Evolutionary conservation across 2,888 invertebrate genomes (phyloP).

Genomic region (Baronia brevicornis): DNA sequence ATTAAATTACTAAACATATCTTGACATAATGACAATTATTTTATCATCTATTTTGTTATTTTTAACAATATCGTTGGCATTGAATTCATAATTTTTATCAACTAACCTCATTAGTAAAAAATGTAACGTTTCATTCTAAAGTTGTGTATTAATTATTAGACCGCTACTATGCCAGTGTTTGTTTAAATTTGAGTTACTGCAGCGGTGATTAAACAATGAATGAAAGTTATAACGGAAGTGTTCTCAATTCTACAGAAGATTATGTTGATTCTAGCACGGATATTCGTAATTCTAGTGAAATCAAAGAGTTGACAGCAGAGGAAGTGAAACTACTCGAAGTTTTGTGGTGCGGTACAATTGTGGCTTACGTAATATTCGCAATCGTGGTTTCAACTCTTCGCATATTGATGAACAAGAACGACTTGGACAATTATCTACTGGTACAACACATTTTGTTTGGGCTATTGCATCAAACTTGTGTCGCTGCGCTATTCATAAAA

Average conservation of each 20-base stretch:
- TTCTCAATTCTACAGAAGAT: neutral
- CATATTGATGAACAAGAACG: neutral
- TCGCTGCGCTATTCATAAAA: neutral
- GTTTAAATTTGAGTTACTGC: too few relatives aligned
- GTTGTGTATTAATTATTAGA: too few relatives aligned
- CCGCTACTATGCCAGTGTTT: too few relatives aligned
- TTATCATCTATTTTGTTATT: too few relatives aligned
- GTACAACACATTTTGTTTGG: constrained; percentile 1
- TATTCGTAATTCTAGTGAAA: neutral
- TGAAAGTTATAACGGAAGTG: too few relatives aligned
- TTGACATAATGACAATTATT: too few relatives aligned
- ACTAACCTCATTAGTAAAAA: too few relatives aligned
- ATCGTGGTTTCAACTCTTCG: neutral
- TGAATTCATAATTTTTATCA: too few relatives aligned
- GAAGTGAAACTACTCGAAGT: constrained; percentile 1
- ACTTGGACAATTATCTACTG: constrained; percentile 1
- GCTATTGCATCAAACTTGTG: constrained; percentile 3
- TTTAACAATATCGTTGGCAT: too few relatives aligned
- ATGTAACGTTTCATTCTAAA: too few relatives aligned
- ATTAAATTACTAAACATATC: too few relatives aligned
- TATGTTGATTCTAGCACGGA: neutral
- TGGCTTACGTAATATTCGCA: constrained; percentile 1
- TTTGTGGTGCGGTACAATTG: neutral
- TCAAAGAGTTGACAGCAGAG: neutral
- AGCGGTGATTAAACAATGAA: too few relatives aligned